phyloP scores from a whole-genome alignment of 2,888 invertebrate species.

The Sarcophaga rosellei region DNA sequence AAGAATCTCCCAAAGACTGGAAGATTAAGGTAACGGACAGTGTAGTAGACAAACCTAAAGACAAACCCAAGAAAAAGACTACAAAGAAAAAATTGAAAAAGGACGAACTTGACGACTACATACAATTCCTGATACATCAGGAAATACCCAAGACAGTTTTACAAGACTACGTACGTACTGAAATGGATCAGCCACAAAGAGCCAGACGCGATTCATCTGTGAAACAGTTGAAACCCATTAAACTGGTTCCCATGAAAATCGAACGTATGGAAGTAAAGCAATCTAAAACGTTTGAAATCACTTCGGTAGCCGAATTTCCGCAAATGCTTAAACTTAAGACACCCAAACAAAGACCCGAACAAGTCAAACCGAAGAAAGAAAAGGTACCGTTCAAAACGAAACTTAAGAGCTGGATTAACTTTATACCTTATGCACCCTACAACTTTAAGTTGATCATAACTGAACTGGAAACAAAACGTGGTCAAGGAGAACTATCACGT shows the following conservation, averaged over 20 bases:
- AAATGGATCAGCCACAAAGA: slow-evolving; percentile 77
- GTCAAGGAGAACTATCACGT: slow-evolving; percentile 86
- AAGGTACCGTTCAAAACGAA: slow-evolving; percentile 85
- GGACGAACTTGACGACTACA: slow-evolving; percentile 80
- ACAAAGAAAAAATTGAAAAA: slow-evolving; percentile 75
- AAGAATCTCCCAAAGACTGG: slow-evolving; percentile 61
- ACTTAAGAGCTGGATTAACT: slow-evolving; percentile 87
- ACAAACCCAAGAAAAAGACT: slow-evolving; percentile 75
- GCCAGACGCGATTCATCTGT: slow-evolving; percentile 76
- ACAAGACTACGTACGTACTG: slow-evolving; percentile 80
- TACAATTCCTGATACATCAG: slow-evolving; percentile 79
- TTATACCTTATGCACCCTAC: slow-evolving; percentile 85
- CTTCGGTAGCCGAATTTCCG: slow-evolving; percentile 83
- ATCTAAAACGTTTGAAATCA: slow-evolving; percentile 84
- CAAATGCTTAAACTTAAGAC: slow-evolving; percentile 86
- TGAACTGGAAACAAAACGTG: slow-evolving; percentile 82
- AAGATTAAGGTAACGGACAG: slow-evolving; percentile 70
- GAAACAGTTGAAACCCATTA: slow-evolving; percentile 71
- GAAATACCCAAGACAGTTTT: slow-evolving; percentile 81
- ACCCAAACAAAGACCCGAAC: slow-evolving; percentile 77
- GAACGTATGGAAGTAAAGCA: slow-evolving; percentile 84
- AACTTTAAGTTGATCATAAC: slow-evolving; percentile 74
- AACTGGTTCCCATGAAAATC: slow-evolving; percentile 83
- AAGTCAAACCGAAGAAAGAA: slow-evolving; percentile 82
- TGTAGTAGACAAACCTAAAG: slow-evolving; percentile 69